A percentile compares a stretch with the other conserved stretches of the same genome.
phyloP scores from a whole-genome alignment of 2,888 invertebrate genomes.

The Lasioglossum lativentre region DNA sequence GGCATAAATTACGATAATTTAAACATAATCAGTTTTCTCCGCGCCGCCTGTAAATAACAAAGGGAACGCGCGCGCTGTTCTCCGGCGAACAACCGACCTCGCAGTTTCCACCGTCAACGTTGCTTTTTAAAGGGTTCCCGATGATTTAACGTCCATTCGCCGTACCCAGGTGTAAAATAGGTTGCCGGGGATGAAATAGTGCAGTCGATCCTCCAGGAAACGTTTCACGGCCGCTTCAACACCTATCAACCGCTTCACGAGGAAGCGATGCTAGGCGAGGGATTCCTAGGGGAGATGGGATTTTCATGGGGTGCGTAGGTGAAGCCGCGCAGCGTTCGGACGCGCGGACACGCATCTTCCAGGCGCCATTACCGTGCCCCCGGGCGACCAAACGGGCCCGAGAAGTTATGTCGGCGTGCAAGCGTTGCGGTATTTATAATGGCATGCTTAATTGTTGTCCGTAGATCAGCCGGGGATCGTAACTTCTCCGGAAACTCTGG shows the following conservation, averaged over 20 bases:
- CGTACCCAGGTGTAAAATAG: conserved; percentile 11
- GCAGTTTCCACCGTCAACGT: not conserved
- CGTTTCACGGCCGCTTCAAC: conserved; percentile 43
- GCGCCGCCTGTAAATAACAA: conserved; percentile 9
- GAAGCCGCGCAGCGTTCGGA: conserved; percentile 61
- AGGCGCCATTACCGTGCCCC: conserved; percentile 71
- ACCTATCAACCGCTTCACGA: conserved; percentile 19
- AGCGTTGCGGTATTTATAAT: conserved; percentile 75
- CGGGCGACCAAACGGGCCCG: conserved; percentile 65
- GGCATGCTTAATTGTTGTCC: conserved; percentile 77
- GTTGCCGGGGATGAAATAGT: conserved; percentile 10
- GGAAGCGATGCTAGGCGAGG: not conserved
- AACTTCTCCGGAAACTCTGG: conserved; percentile 72
- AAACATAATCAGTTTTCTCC: conserved; percentile 9
- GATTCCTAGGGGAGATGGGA: conserved; percentile 46
- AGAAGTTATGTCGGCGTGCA: conserved; percentile 69
- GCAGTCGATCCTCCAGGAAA: conserved; percentile 20
- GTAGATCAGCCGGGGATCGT: conserved; percentile 76
- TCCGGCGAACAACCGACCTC: not conserved
- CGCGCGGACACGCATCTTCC: conserved; percentile 65
- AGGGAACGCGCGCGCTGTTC: too few species aligned
- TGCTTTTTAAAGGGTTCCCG: not conserved
- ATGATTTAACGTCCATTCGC: conserved; percentile 13
- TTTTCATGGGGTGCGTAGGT: conserved; percentile 73
- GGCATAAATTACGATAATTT: conserved; percentile 49